Percentiles rank a stretch among this genome's conserved stretches.
These are phyloP conservation scores for Neodiprion virginianus DNA, from an alignment of 1,140 invertebrate species.

Conservation along the genomic window DNA sequence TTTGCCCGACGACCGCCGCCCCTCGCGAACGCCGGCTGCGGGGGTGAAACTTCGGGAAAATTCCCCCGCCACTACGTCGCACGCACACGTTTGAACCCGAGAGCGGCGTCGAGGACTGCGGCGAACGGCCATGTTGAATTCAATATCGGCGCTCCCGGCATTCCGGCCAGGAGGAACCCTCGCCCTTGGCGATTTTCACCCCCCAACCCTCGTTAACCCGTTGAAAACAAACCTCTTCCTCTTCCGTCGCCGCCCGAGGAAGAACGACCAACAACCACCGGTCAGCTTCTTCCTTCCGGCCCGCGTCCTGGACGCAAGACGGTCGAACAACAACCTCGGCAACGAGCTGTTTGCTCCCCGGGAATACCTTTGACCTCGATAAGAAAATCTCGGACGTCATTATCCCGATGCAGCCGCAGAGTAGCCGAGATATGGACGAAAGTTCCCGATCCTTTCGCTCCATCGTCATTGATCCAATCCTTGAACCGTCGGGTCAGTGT, in stretches of 20 bases:
- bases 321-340: neutral
- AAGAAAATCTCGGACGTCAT: no score
- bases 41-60: constrained; percentile 2
- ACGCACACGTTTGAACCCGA: neutral
- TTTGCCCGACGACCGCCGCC: neutral
- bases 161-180: constrained; percentile 36
- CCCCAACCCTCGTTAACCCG: constrained; percentile 43
- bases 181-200: constrained; percentile 36
- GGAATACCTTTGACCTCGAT: no score
- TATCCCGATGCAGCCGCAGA: no score
- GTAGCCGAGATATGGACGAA: no score
- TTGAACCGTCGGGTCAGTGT: no score
- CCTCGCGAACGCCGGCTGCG: neutral
- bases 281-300: no score
- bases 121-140: constrained; percentile 62
- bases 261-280: neutral
- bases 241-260: neutral
- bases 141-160: constrained; percentile 60
- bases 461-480: no score
- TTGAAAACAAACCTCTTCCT: constrained; percentile 37
- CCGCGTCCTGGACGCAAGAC: neutral
- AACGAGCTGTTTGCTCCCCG: neutral
- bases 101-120: constrained; percentile 28
- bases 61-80: constrained; percentile 16
- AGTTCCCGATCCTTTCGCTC: no score